Conservation (phyloP, 1,140 invertebrate genomes). For the Spodoptera litura region DNA sequence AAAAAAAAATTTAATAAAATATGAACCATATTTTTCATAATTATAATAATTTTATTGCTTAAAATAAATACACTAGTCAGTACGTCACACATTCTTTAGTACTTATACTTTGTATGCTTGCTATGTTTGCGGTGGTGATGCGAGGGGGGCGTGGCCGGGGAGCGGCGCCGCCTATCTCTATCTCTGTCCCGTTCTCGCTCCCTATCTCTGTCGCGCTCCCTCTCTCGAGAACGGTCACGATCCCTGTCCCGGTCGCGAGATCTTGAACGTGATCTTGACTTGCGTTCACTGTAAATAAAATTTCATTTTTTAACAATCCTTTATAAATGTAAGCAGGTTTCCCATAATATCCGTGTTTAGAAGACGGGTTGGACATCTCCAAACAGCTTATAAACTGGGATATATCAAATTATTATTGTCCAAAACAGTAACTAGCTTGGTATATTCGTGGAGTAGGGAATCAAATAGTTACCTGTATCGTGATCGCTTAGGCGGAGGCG, state of each 20-base stretch:
- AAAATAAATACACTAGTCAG: conserved; percentile 18
- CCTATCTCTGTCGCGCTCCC: conserved; percentile 65
- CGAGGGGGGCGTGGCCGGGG: conserved; percentile 72
- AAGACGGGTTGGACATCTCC: too few relatives aligned
- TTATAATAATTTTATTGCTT: conserved; percentile 23
- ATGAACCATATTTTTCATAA: not conserved
- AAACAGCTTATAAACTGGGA: too few relatives aligned
- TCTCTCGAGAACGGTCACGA: conserved; percentile 56
- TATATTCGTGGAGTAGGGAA: too few relatives aligned
- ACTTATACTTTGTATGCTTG: conserved; percentile 80
- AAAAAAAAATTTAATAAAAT: not conserved
- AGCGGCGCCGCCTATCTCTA: conserved; percentile 70
- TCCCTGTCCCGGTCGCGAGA: conserved; percentile 59
- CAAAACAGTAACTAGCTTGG: too few relatives aligned
- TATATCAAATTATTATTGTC: too few relatives aligned
- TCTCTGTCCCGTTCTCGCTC: conserved; percentile 66
- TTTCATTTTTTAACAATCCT: not conserved
- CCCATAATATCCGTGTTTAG: too few relatives aligned
- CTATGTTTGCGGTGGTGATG: conserved; percentile 74
- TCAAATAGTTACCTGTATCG: conserved; percentile 66
- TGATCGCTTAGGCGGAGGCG: conserved; percentile 77
- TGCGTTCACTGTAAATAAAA: conserved; percentile 66
- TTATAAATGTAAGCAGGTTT: too few relatives aligned
- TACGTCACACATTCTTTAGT: conserved; percentile 42
- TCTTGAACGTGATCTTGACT: conserved; percentile 72